These are phyloP conservation scores for Wasmannia auropunctata DNA, from an alignment of 1,140 invertebrate species.

Conservation along the genomic window DNA sequence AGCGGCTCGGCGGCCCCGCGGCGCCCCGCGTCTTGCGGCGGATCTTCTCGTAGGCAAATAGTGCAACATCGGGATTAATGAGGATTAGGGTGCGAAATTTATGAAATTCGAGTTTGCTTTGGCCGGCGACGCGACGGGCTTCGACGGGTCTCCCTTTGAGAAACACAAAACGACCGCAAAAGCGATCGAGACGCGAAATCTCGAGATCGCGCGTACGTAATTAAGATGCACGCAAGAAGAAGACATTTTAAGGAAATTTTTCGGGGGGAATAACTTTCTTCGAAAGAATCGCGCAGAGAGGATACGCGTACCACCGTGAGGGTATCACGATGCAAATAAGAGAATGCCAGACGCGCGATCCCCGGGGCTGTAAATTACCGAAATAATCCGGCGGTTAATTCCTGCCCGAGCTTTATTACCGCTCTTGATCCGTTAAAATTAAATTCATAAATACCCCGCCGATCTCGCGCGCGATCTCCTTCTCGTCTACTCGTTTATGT, in stretches of 20 bases:
- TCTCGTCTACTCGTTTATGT: neutral
- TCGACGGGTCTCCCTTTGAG: neutral
- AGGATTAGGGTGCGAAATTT: conserved; percentile 81
- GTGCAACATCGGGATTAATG: conserved; percentile 81
- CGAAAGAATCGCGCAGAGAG: neutral
- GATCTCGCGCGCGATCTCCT: conserved; percentile 47
- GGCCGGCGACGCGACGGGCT: neutral
- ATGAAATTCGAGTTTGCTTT: conserved; percentile 69
- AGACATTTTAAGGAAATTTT: neutral
- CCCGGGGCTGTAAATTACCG: conserved; percentile 82
- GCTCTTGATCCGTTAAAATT: conserved; percentile 81
- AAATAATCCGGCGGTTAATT: conserved; percentile 84
- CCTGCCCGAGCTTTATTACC: conserved; percentile 81
- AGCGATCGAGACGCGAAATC: neutral
- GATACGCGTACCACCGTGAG: neutral
- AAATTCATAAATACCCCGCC: conserved; percentile 79
- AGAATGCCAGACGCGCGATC: conserved; percentile 74
- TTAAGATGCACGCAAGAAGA: neutral
- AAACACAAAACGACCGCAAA: neutral
- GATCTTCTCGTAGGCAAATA: conserved; percentile 80
- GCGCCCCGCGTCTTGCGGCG: conserved; percentile 17
- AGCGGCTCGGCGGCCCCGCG: conserved; percentile 53
- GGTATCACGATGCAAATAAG: conserved; percentile 73
- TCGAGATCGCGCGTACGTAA: neutral
- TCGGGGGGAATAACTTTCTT: neutral